A percentile compares a stretch with the other conserved stretches of the same genome.
phyloP scores from a whole-genome alignment of 2,113 vertebrate species.

The Puffinus mauretanicus region DNA sequence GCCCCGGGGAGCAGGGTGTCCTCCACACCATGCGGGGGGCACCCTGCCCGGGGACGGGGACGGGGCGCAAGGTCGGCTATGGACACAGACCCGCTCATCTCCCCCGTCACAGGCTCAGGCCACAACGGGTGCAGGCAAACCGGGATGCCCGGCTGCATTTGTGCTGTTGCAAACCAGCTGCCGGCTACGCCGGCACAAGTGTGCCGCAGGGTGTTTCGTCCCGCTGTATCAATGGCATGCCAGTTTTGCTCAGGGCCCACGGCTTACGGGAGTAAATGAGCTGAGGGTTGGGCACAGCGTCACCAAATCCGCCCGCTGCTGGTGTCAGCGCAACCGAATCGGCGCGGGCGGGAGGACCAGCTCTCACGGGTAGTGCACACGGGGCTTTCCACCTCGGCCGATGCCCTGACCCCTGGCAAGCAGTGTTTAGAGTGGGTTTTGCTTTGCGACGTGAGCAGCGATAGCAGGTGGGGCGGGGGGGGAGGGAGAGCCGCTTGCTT shows the following conservation, averaged over 20 bases:
- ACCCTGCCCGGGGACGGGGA: background rate
- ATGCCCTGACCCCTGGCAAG: background rate
- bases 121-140: rapidly evolving
- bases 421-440: background rate
- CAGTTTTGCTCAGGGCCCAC: rapidly evolving
- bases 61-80: rapidly evolving
- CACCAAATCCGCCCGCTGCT: background rate
- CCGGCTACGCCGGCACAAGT: rapidly evolving
- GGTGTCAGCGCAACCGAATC: background rate
- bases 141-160: background rate
- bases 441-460: background rate
- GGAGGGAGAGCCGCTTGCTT: background rate
- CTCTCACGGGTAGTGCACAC: rapidly evolving
- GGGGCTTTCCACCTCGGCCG: rapidly evolving
- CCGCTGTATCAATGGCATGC: rapidly evolving
- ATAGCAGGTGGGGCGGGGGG: background rate
- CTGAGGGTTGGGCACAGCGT: background rate
- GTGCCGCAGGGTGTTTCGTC: rapidly evolving
- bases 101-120: background rate
- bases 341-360: background rate
- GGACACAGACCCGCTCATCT: rapidly evolving
- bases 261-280: background rate
- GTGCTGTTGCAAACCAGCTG: background rate
- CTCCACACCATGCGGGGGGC: rapidly evolving
- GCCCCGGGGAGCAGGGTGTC: rapidly evolving